A percentile compares a stretch with the other conserved stretches of the same genome.
phyloP scores from a whole-genome alignment of 2,113 vertebrate genomes.

The Columbina picui region DNA sequence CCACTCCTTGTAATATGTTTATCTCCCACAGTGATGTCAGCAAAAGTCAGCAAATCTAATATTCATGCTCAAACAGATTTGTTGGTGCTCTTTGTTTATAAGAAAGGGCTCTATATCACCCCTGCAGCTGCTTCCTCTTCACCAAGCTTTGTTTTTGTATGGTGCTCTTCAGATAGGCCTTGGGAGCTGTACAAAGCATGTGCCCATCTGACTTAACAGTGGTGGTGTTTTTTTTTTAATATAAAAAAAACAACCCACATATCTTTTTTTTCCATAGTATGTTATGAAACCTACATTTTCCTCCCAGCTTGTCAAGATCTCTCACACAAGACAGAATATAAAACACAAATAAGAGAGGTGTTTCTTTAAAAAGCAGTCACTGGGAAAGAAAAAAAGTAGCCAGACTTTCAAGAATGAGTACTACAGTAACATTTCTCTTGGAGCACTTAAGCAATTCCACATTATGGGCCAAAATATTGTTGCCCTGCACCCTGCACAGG shows the following conservation, averaged over 20 bases:
- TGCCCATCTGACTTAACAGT: neutral
- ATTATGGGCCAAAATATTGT: neutral
- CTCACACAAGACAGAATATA: neutral
- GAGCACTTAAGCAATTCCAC: neutral
- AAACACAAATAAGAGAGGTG: neutral
- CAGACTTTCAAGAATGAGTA: neutral
- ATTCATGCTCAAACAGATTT: constrained; percentile 68
- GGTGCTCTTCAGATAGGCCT: constrained; percentile 41
- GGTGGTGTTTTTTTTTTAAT: neutral
- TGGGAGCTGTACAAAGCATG: constrained; percentile 57
- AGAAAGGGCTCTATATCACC: constrained; percentile 70
- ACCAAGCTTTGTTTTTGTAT: constrained; percentile 63
- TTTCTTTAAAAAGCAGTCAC: neutral
- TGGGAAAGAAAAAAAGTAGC: neutral
- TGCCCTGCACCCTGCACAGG: neutral
- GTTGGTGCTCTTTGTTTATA: constrained; percentile 74
- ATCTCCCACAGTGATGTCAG: constrained; percentile 77
- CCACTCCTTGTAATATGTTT: constrained; percentile 75
- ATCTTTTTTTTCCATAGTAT: neutral
- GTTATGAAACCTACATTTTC: neutral
- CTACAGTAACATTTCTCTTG: neutral
- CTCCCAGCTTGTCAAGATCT: neutral
- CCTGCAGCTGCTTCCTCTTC: constrained; percentile 81
- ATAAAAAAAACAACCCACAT: neutral
- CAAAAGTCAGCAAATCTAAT: constrained; percentile 79